Conservation (phyloP, 2,113 vertebrate genomes). For the Xyliphius kryptos region DNA sequence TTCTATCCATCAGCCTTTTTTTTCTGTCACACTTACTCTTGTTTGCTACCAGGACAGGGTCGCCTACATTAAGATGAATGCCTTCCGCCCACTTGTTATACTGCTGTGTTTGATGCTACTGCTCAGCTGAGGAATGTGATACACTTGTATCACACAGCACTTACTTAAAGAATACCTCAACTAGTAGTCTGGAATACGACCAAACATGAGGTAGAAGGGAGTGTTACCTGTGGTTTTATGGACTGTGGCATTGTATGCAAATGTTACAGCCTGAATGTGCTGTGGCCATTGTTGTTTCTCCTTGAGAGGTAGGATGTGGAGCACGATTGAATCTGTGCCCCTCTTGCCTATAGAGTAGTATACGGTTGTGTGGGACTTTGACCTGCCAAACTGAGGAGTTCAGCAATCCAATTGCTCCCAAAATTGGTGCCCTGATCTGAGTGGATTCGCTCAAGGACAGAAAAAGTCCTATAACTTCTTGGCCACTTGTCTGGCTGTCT, state of each 20-base stretch:
- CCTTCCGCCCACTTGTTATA: not conserved
- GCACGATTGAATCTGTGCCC: not conserved
- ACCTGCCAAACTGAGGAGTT: not conserved
- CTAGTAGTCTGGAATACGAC: not conserved
- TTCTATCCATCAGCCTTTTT: slow-evolving; percentile 20
- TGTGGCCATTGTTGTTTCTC: not conserved
- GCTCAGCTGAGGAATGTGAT: too few species aligned
- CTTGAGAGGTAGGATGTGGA: not conserved
- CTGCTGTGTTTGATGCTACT: too few species aligned
- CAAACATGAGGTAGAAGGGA: not conserved
- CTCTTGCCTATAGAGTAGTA: not conserved
- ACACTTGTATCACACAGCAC: not conserved
- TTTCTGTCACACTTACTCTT: not conserved
- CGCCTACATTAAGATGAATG: not conserved
- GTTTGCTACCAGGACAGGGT: not conserved
- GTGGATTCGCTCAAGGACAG: not conserved
- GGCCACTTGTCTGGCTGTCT: not conserved
- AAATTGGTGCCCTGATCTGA: not conserved
- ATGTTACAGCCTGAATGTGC: not conserved
- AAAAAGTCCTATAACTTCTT: not conserved
- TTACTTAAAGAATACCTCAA: not conserved
- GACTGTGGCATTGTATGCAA: not conserved
- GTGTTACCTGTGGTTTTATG: not conserved
- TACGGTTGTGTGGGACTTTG: not conserved
- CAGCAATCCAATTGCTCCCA: not conserved